Evolutionary conservation across 2,113 vertebrate genomes (phyloP), one percentile per base, ranked within the genome.

Genomic region (Grammomys dolichurus): DNA sequence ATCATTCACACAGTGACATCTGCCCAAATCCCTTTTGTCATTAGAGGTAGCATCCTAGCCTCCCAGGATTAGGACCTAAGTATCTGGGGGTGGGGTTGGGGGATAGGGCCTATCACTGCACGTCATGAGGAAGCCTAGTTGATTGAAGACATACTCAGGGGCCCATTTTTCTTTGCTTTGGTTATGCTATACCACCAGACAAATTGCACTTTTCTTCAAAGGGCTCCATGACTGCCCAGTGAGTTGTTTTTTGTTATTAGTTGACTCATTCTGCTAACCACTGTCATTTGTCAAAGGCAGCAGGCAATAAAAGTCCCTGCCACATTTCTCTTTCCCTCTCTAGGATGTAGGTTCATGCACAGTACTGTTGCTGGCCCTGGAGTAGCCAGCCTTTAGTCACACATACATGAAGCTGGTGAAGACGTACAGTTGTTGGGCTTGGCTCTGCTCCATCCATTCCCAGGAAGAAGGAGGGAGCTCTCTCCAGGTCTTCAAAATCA

Each of bases 231-330:
- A 67, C 93, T 95, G 58, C 63, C 20, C 54, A 87, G 26, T 40
- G 36, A 90, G 24, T 91, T 97, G 70, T 94, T 97, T 97, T 95
- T 94, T 82, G 95, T 97, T 97, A 84, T 86, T 85, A 84, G 94
- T 73, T 65, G 98, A 70, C 63, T 95, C 72, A 89, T 96, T 88
- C 93, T 94, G 82, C 28, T 91, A 65, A 89, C 63, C 20, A 4
- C n/a, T 2, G 43, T 91, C 87, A 92, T 96, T 97, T 97, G 85
- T 97, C 93, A 96, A 93, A 95, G 60, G 85, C 54, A 26, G 75
- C 51, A 65, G 73, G 84, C 76, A 72, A 43, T 92, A 86, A 92
- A 97, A 40, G 24, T 80, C 36, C 70, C 81, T 26, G 54, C 92
- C 10, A 16, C 51, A 20, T 92, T 94, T 88, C 69, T 92, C 89